Base-by-base conservation (phyloP, 1,140 invertebrate species). In the Gerris buenoi region DNA sequence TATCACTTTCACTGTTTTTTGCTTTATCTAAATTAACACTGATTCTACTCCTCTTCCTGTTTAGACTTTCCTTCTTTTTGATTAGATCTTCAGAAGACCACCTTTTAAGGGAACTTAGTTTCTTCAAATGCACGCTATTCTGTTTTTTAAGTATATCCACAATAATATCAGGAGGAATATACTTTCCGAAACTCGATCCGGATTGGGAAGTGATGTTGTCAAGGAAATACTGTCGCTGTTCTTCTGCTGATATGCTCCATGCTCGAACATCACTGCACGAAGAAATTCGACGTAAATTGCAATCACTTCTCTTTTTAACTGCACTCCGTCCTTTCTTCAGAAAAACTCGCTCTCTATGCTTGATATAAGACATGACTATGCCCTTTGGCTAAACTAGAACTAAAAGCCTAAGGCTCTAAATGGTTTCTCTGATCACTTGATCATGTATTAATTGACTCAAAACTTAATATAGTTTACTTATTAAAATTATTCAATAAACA, bases 341-440 rank as follows among this genome's bases (percentile, higher is more conserved):
- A 25, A 60, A 60, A 5, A 60, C 5, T 25, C 22, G 10, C 22
- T 60, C 58, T 25, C 23, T 60, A 22, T 60, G 58, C 58, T 60
- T 60, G 15, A 60, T 22, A 22, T 60, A 60, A 22, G 58, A 60
- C 58, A 60, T 60, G 33, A n/a, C n/a, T n/a, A n/a, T n/a, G n/a
- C n/a, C n/a, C n/a, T n/a, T n/a, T n/a, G n/a, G n/a, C n/a, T n/a
- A n/a, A n/a, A n/a, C n/a, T n/a, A n/a, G n/a, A n/a, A n/a, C n/a
- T n/a, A n/a, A n/a, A n/a, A n/a, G n/a, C n/a, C n/a, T n/a, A n/a
- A n/a, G n/a, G n/a, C n/a, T n/a, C n/a, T n/a, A n/a, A n/a, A n/a
- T n/a, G n/a, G n/a, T n/a, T n/a, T n/a, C n/a, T n/a, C n/a, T n/a
- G n/a, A n/a, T n/a, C n/a, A n/a, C n/a, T n/a, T n/a, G n/a, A n/a